Base-by-base conservation (phyloP, 2,797 vertebrate species). In the Onychomys torridus region DNA sequence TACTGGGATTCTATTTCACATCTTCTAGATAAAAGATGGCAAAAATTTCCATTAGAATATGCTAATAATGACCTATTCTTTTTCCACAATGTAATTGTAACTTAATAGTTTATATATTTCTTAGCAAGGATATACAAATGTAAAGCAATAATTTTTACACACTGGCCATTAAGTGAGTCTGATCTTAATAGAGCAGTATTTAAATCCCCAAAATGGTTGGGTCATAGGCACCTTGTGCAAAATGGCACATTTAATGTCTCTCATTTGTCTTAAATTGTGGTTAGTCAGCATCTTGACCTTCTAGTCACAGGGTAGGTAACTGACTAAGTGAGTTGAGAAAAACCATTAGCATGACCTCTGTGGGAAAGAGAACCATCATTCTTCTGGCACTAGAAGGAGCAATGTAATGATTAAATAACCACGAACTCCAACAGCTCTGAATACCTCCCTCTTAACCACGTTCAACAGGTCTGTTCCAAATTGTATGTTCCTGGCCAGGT, bases 331-430 rank as follows among this genome's bases (percentile, higher is more conserved):
- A 96, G 73, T 94, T 88, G 83, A 95, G 71, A 95, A 90, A 96
- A 92, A 49, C 81, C 95, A 96, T 97, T 98, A 95, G 84, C 87
- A 93, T 96, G 96, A 97, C 96, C 96, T 97, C 86, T 86, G 90
- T 95, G 92, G 93, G 90, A 95, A 55, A 65, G 81, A 94, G 73
- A 75, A 91, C 49, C 86, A 95, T 97, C 89, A 93, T 84, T 92
- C 87, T 96, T 93, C 93, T 84, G 92, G 92, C 93, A 96, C 46
- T 43, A 94, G 84, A 85, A 79, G 46, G 69, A 94, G 77, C 76
- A 93, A 96, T 95, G 83, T 97, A 95, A 83, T 97, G 94, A 97
- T 97, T 98, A 96, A 98, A 97, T 97, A 97, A 97, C 90, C 34
- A 82, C 49, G 93, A 65, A 69, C 89, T 93, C 97, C 82, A 67